Evolutionary conservation across 1,140 invertebrate species (phyloP), one percentile per base, ranked within the genome.

Genomic region (Eurosta solidaginis): DNA sequence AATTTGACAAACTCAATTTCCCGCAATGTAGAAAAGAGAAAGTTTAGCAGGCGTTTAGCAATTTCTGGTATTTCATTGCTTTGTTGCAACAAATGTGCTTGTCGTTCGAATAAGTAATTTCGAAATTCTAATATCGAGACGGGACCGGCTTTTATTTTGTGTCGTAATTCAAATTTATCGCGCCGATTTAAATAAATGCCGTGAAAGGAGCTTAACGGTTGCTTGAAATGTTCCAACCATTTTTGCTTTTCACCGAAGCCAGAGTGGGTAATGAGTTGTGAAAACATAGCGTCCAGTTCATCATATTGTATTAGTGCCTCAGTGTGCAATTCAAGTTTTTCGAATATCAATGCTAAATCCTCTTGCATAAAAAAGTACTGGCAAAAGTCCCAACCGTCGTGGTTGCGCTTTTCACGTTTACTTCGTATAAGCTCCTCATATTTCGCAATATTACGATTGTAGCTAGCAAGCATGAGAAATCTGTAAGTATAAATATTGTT

Each of bases 241-340:
- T 91, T 91, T 78, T 95, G 93, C 85, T 92, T 92, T 81, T 95
- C 94, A 84, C 94, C 94, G 80, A 95, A 91, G 86, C 94, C 93
- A 54, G 95, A 96, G 90, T 98, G 98, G 77, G 97, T 92, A 47
- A 98, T 93, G 90, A 98, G 98, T 89, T 98, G 97, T 12, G 97
- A 97, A 88, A 99, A 98, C 73, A 98, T 91, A 76, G 97, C 97
- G 91, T 98, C 97, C 81, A 98, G 89, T 90, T 98, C 97, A 89
- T 99, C 97, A 89, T 98, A 99, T 84, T 98, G 97, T 63, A 98
- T 94, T 78, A 99, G 89, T 29, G 97, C 96, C 89, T 99, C 97
- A 82, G 98, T 96, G 88, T 95, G 93, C 68, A 99, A 89, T 78
- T 96, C 96, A 79, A 99, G 89, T 93, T 97, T 97, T 91, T 98